Evolutionary conservation across 2,113 vertebrate genomes (phyloP).

Genomic region (Leucopsar rothschildi): DNA sequence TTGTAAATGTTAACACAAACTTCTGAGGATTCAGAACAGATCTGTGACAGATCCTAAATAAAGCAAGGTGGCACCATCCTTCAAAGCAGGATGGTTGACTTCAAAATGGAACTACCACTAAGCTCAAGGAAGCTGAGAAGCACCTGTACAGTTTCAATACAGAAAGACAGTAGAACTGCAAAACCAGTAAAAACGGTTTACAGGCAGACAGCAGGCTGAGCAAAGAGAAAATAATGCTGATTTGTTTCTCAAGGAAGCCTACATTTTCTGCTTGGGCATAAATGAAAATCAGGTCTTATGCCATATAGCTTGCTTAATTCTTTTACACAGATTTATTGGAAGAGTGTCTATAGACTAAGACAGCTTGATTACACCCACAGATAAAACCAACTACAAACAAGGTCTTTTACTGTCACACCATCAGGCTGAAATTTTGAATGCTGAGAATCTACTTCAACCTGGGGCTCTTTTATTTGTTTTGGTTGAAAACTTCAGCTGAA

Average conservation of each 20-base stretch:
- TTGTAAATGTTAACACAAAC: background rate
- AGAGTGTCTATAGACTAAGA: background rate
- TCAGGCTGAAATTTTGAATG: background rate
- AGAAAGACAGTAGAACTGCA: background rate
- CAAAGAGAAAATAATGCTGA: background rate
- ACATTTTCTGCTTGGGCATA: background rate
- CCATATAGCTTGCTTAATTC: background rate
- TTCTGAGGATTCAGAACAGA: background rate
- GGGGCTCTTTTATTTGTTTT: constrained; percentile 9
- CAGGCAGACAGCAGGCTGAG: background rate
- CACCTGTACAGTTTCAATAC: background rate
- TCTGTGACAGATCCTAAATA: background rate
- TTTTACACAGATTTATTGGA: background rate
- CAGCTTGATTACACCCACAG: constrained; percentile 5
- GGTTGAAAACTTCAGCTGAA: constrained; percentile 16
- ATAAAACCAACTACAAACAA: constrained; percentile 2
- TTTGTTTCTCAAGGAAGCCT: background rate
- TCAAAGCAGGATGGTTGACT: background rate
- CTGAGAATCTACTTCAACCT: background rate
- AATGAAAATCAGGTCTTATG: background rate
- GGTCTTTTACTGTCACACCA: background rate
- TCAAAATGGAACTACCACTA: background rate
- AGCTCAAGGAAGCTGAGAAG: background rate
- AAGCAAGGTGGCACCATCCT: background rate
- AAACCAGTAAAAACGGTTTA: background rate